Evolutionary conservation across 2,888 invertebrate genomes (phyloP), one percentile per base, ranked within the genome.

Genomic region (Agrilus biguttatus): DNA sequence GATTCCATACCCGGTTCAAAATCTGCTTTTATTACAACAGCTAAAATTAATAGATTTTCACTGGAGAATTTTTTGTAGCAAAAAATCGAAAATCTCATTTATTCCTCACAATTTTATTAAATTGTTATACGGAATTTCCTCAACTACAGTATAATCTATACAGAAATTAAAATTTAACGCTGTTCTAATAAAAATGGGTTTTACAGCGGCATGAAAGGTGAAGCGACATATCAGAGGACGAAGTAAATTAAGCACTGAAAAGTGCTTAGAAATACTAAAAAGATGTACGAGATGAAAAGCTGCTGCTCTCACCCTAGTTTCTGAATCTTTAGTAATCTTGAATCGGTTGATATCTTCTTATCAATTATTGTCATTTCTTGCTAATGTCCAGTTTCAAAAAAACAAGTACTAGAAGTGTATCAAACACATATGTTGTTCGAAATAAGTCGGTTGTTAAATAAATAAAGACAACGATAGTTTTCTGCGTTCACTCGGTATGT

Each of bases 371-470:
- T 56, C 54, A 55, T 55, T 56, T 58, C 60, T 66, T 66, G 65
- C 65, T 66, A 66, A 55, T 66, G 66, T 66, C 65, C 65, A 65
- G 65, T 66, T 65, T 66, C 63, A 65, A 40, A 17, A 38, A 23
- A 39, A 12, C 14, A 23, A 41, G n/a, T 14, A 40, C 33, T 35
- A 36, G 36, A 33, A 35, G 23, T 14, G 36, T 23, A 36, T 36
- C 14, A 28, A 28, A 34, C 14, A 14, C 14, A 33, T 14, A 40
- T 7, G 39, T 28, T 10, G 28, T 28, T 28, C 28, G 28, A 28
- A 28, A 28, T 10, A 28, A 28, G 4, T 28, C 28, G 28, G 28
- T 28, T 23, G 23, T 23, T 28, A 28, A 28, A 10, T 28, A 28
- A 28, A 28, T 28, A 28, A 28, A 28, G 28, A 28, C 28, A 28